Evolutionary conservation across 2,888 invertebrate genomes (phyloP), one percentile per base, ranked within the genome.

Genomic region (Cylindroiulus punctatus): DNA sequence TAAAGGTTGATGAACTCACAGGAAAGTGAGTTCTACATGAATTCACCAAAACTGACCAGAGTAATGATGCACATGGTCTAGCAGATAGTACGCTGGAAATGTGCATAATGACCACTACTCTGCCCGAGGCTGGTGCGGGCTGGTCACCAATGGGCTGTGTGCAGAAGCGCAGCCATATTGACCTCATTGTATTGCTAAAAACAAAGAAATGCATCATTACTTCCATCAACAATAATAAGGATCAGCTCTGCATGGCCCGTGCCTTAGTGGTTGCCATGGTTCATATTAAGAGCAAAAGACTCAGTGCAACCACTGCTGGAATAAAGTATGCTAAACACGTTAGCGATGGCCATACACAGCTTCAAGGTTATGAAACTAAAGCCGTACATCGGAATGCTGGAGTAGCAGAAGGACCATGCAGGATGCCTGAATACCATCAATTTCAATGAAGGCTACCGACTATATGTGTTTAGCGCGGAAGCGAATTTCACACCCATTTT

Each of bases 401-500:
- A 4, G 36, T 36, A 36, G 7, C 36, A 4, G 36, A 36, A 4
- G 36, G 7, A 36, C 36, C 36, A 4, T 36, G 36, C 7, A 7
- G 36, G 36, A 2, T 36, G 7, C 3, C 2, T 7, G 36, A 36
- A 7, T 2, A 2, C 7, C 36, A 36, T 4, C 2, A 36, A 36
- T 36, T 36, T 7, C 36, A 36, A 36, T 36, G 7, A 36, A 36
- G 87, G 82, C n/a, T 40, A 42, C 17, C 40, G 88, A 42, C 81
- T 85, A 87, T 82, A 84, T 81, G 0, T 57, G 87, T 84, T 87
- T 82, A 26, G 40, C 85, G 52, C 30, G 3, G 26, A 26, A 76
- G 76, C n/a, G 10, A 30, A 76, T 12, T 76, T 26, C n/a, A 8
- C 44, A 44, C 7, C 44, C 12, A 10, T 44, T 1, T 44, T 44